Percentiles rank a stretch among this genome's conserved stretches.
These are phyloP conservation scores for Siderastrea radians DNA, from an alignment of 92 coral and sea anemone genomes.

Conservation along the genomic window DNA sequence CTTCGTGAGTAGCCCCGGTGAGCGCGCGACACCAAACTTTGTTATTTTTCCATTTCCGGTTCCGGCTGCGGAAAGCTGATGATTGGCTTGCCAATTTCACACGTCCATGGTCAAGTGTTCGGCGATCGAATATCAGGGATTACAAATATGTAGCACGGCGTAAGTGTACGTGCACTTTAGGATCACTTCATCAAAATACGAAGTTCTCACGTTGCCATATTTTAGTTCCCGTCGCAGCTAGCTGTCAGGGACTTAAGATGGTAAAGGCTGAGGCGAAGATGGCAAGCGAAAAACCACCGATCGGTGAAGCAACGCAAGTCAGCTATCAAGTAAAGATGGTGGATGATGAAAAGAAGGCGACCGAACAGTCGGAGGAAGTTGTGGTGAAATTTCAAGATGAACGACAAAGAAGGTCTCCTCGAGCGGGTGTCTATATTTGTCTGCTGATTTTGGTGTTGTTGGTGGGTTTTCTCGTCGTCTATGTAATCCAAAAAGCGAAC, in stretches of 20 bases:
- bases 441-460: constrained; percentile 77
- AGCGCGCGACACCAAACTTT: constrained; percentile 23
- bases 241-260: constrained; percentile 47
- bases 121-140: constrained; percentile 21
- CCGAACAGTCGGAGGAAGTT: constrained; percentile 42
- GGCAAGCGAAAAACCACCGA: constrained; percentile 66
- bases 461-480: constrained; percentile 88
- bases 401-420: constrained; percentile 75
- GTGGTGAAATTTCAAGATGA: constrained; percentile 62
- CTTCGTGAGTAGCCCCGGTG: constrained; percentile 31
- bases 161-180: not conserved
- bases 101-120: constrained; percentile 26
- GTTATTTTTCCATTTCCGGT: constrained; percentile 69
- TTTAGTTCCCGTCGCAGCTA: constrained; percentile 7
- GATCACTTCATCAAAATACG: not conserved
- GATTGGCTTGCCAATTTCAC: constrained; percentile 70
- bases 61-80: constrained; percentile 60
- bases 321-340: constrained; percentile 66
- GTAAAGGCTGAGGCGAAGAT: constrained; percentile 81
- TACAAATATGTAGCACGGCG: constrained; percentile 15
- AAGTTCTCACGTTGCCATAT: constrained; percentile 5
- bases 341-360: constrained; percentile 50
- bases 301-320: constrained; percentile 37
- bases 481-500: constrained; percentile 47
- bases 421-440: constrained; percentile 76